A percentile compares a stretch with the other conserved stretches of the same genome.
phyloP scores from a whole-genome alignment of 1,140 invertebrate genomes.

The Leptonema lineaticorne region DNA sequence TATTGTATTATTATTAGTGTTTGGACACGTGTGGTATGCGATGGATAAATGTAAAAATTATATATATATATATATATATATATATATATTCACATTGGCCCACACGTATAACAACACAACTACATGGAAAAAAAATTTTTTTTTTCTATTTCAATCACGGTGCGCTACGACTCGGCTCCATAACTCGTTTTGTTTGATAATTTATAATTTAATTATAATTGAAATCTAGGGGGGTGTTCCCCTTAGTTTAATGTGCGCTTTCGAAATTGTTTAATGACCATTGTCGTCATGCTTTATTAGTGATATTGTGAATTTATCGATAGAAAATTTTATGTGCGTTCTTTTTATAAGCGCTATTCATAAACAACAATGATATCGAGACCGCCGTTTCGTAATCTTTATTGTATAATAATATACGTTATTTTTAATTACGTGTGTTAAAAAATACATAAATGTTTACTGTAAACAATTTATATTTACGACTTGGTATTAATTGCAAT shows the following conservation, averaged over 20 bases:
- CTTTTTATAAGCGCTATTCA: background rate
- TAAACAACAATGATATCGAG: background rate
- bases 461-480: no score
- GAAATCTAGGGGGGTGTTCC: slow-evolving; percentile 21
- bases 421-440: background rate
- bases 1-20: no score
- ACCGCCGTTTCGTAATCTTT: background rate
- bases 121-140: background rate
- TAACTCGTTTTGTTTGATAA: slow-evolving; percentile 23
- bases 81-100: background rate
- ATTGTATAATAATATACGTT: background rate
- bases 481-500: no score
- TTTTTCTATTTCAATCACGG: background rate
- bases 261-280: slow-evolving; percentile 18
- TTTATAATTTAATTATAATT: slow-evolving; percentile 28
- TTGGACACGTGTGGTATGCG: slow-evolving; percentile 8
- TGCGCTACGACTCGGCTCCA: background rate
- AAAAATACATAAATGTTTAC: background rate
- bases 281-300: slow-evolving; percentile 14
- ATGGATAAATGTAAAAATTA: no score
- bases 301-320: slow-evolving; percentile 1
- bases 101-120: slow-evolving; percentile 5
- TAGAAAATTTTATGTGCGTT: background rate
- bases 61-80: no score
- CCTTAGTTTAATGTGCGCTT: slow-evolving; percentile 14